These are phyloP conservation scores for Salticus scenicus DNA, from an alignment of 2,888 invertebrate genomes.

Conservation along the genomic window DNA sequence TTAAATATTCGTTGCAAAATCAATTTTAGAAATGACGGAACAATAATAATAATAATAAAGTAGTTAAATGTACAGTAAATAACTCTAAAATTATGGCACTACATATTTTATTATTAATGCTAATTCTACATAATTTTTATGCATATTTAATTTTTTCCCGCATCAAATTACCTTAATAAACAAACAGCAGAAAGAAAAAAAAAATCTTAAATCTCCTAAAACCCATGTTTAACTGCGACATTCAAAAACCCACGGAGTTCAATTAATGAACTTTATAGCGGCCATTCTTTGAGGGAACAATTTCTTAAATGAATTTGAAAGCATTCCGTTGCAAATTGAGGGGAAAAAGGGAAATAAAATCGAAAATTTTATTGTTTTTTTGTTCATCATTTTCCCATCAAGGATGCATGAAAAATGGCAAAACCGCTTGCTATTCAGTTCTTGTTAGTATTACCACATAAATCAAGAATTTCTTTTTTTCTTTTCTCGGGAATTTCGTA, in stretches of 20 bases:
- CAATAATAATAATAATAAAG: too few relatives aligned
- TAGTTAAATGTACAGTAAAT: too few relatives aligned
- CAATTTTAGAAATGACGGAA: too few relatives aligned
- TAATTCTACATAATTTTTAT: background rate
- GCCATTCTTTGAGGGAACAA: background rate
- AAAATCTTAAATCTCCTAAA: background rate
- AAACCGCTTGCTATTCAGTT: background rate
- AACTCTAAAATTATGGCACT: too few relatives aligned
- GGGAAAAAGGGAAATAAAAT: background rate
- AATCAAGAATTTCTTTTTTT: background rate
- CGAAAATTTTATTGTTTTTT: slow-evolving; percentile 3
- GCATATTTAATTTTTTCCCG: background rate
- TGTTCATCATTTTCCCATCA: background rate
- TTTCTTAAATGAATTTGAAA: slow-evolving; percentile 16
- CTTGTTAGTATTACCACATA: background rate
- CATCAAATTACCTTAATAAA: slow-evolving; percentile 4
- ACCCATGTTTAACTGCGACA: background rate
- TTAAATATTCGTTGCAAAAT: too few relatives aligned
- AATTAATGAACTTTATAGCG: slow-evolving; percentile 5
- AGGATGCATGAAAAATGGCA: background rate
- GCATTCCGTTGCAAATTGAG: background rate
- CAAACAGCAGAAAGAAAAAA: background rate
- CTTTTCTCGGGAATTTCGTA: background rate
- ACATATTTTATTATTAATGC: background rate
- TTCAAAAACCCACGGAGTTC: background rate